phyloP scores from a whole-genome alignment of 2,797 vertebrate species.

The Lagorchestes hirsutus region DNA sequence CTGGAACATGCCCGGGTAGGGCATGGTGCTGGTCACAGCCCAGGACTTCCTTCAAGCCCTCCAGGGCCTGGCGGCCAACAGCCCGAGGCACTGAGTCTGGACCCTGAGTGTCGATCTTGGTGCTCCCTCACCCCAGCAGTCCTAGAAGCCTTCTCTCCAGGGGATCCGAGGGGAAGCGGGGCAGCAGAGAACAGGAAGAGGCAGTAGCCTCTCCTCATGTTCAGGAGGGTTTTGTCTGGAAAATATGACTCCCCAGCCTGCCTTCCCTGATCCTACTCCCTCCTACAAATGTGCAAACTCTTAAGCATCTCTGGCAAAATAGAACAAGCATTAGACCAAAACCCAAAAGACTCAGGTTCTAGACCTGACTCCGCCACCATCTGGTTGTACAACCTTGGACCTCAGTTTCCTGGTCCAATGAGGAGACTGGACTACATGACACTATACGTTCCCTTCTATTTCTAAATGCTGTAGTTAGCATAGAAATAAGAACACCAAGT shows the following conservation, averaged over 20 bases:
- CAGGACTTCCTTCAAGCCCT: conserved; percentile 48
- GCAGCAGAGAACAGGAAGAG: not conserved
- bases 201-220: fast-evolving
- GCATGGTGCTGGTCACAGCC: conserved; percentile 50
- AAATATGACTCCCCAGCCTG: not conserved
- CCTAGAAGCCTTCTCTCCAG: not conserved
- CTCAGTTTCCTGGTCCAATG: not conserved
- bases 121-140: not conserved
- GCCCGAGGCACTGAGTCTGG: not conserved
- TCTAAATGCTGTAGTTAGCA: not conserved
- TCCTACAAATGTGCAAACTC: not conserved
- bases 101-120: not conserved
- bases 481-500: not conserved
- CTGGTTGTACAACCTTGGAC: not conserved
- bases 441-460: not conserved
- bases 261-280: not conserved
- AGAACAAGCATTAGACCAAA: not conserved
- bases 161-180: not conserved
- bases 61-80: not conserved
- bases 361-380: not conserved
- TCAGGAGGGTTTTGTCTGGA: not conserved
- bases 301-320: not conserved
- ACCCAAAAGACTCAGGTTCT: not conserved
- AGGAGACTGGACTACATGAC: not conserved
- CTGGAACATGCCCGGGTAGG: conserved; percentile 66